Conservation (phyloP, 2,797 vertebrate genomes). For the Siniperca scherzeri region DNA sequence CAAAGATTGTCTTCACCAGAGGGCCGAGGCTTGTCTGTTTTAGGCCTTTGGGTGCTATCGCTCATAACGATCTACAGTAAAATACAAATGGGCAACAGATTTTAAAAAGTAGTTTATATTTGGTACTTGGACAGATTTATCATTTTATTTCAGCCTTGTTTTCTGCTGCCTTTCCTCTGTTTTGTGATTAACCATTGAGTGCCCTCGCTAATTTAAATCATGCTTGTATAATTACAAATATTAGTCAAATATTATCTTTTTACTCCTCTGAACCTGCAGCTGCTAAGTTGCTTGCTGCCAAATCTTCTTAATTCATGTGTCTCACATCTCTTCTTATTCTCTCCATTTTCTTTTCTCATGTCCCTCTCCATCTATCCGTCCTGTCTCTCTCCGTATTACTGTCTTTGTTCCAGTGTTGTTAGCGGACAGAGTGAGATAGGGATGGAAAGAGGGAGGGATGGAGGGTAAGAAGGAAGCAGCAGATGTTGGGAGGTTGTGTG, state of each 20-base stretch:
- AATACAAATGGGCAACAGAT: slow-evolving; percentile 19
- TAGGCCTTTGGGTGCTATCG: slow-evolving; percentile 36
- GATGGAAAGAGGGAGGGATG: slow-evolving; percentile 68
- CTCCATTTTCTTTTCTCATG: slow-evolving; percentile 33
- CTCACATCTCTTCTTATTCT: slow-evolving; percentile 18
- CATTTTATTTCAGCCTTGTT: slow-evolving; percentile 5
- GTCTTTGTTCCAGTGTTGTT: slow-evolving; percentile 76
- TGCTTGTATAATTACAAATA: slow-evolving; percentile 39
- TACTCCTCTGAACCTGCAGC: slow-evolving; percentile 41
- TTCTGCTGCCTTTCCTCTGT: slow-evolving; percentile 8
- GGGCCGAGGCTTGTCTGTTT: slow-evolving; percentile 35
- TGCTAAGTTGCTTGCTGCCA: slow-evolving; percentile 30
- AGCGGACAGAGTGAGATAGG: slow-evolving; percentile 68
- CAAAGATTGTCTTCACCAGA: slow-evolving; percentile 51
- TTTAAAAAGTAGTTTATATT: slow-evolving; percentile 25
- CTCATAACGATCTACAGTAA: slow-evolving; percentile 37
- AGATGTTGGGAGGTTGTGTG: slow-evolving; percentile 98
- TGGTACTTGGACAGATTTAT: slow-evolving; percentile 34
- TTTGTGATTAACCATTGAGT: slow-evolving; percentile 13
- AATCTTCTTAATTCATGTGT: slow-evolving; percentile 21
- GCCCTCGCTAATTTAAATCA: slow-evolving; percentile 31
- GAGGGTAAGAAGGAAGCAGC: slow-evolving; percentile 83
- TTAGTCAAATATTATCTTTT: slow-evolving; percentile 9
- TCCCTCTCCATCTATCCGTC: slow-evolving; percentile 30
- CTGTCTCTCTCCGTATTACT: slow-evolving; percentile 30